Evolutionary conservation across 1,140 invertebrate species (phyloP).

Genomic region (Bradysia coprophila): DNA sequence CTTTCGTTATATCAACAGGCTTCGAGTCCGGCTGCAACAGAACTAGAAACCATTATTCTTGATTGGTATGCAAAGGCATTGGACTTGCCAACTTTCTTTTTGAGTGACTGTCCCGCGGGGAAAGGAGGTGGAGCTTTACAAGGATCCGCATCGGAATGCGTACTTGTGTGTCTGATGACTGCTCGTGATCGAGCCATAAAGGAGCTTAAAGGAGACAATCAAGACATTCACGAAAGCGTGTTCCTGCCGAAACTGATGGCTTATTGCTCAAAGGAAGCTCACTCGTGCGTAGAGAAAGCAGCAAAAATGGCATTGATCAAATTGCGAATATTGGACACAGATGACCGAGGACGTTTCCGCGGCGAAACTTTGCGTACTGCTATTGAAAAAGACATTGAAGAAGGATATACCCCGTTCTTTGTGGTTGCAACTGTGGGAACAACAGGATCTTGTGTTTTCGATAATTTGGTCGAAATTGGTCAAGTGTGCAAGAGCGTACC

Average conservation of each 20-base stretch:
- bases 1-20: too few relatives aligned
- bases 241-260: constrained; percentile 75
- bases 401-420: constrained; percentile 72
- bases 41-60: constrained; percentile 64
- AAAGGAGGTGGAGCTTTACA: constrained; percentile 61
- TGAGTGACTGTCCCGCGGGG: constrained; percentile 29
- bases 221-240: constrained; percentile 35
- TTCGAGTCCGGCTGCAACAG: constrained; percentile 68
- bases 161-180: constrained; percentile 65
- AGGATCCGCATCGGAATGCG: constrained; percentile 72
- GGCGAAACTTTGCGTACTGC: constrained; percentile 48
- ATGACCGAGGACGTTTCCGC: constrained; percentile 59
- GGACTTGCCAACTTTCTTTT: constrained; percentile 31
- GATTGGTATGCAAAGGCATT: constrained; percentile 40
- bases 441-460: constrained; percentile 66
- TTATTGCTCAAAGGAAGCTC: constrained; percentile 61
- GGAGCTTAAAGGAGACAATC: constrained; percentile 30
- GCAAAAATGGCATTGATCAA: constrained; percentile 83
- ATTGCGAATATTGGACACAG: constrained; percentile 69
- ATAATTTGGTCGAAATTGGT: constrained; percentile 63
- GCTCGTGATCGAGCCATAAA: constrained; percentile 57
- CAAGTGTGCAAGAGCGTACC: constrained; percentile 49
- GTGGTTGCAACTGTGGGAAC: constrained; percentile 64
- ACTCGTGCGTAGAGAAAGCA: constrained; percentile 88
- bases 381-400: constrained; percentile 57